Conservation (phyloP, 1,140 invertebrate species). For the Drosophila grimshawi region DNA sequence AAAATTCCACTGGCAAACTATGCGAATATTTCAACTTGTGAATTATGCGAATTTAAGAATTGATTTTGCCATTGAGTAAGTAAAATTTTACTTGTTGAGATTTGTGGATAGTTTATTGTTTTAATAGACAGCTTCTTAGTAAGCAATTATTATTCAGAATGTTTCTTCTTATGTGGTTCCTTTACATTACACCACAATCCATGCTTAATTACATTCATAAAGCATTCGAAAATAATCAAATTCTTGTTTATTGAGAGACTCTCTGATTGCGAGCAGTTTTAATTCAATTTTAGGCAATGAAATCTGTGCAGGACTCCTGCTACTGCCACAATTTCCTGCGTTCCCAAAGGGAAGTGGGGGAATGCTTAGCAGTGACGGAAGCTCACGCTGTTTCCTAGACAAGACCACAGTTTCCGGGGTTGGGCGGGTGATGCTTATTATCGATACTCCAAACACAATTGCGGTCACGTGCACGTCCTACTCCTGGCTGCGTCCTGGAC, state of each 20-base stretch:
- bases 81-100: too few species aligned
- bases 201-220: slow-evolving; percentile 6
- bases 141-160: background rate
- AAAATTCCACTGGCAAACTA: slow-evolving; percentile 22
- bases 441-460: slow-evolving; percentile 84
- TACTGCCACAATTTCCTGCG: slow-evolving; percentile 61
- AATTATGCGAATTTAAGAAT: background rate
- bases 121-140: too few species aligned
- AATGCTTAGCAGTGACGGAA: slow-evolving; percentile 38
- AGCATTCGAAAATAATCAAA: slow-evolving; percentile 49
- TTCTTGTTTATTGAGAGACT: slow-evolving; percentile 52
- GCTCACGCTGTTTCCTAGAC: slow-evolving; percentile 70
- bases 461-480: slow-evolving; percentile 75
- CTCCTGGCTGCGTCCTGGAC: slow-evolving; percentile 33
- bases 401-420: slow-evolving; percentile 69
- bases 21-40: slow-evolving; percentile 4
- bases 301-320: slow-evolving; percentile 23
- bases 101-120: too few species aligned
- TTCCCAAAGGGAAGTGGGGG: background rate
- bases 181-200: slow-evolving; percentile 5
- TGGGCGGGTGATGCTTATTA: slow-evolving; percentile 68
- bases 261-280: slow-evolving; percentile 62
- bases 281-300: slow-evolving; percentile 69
- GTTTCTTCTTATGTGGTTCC: background rate
- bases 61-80: too few species aligned